Conservation (phyloP, 2,888 invertebrate species). For the Caenorhabditis drosophilae region DNA sequence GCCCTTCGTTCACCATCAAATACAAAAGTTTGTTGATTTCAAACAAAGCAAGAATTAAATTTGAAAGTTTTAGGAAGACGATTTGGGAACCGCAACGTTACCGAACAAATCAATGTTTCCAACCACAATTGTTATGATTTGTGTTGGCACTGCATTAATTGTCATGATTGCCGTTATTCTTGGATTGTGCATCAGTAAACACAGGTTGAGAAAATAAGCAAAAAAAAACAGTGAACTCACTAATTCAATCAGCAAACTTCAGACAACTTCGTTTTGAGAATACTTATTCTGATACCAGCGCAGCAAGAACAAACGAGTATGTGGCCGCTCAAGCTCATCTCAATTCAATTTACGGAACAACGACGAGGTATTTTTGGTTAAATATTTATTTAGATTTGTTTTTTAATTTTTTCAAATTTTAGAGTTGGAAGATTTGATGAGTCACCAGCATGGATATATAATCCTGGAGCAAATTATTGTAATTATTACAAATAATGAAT, state of each 20-base stretch:
- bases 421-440: slow-evolving; percentile 44
- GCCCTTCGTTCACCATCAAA: slow-evolving; percentile 16
- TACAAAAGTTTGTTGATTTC: slow-evolving; percentile 8
- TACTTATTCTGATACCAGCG: slow-evolving; percentile 44
- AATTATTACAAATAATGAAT: slow-evolving; percentile 50
- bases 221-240: background rate
- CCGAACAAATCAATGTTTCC: slow-evolving; percentile 35
- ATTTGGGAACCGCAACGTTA: background rate
- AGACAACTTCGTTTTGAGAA: slow-evolving; percentile 39
- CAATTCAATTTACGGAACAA: slow-evolving; percentile 53
- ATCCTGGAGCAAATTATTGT: slow-evolving; percentile 54
- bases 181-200: slow-evolving; percentile 58
- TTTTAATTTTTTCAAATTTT: background rate
- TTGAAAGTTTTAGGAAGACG: slow-evolving; percentile 24
- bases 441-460: slow-evolving; percentile 60
- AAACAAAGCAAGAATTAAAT: background rate
- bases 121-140: slow-evolving; percentile 60
- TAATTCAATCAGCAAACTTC: slow-evolving; percentile 4
- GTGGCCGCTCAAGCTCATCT: slow-evolving; percentile 57
- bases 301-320: slow-evolving; percentile 61
- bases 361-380: slow-evolving; percentile 23
- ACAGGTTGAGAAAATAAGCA: slow-evolving; percentile 31
- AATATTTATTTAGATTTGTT: background rate
- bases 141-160: slow-evolving; percentile 61
- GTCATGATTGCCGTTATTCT: slow-evolving; percentile 64